Base-by-base conservation (phyloP, 2,797 vertebrate genomes). In the Hirundo rustica region DNA sequence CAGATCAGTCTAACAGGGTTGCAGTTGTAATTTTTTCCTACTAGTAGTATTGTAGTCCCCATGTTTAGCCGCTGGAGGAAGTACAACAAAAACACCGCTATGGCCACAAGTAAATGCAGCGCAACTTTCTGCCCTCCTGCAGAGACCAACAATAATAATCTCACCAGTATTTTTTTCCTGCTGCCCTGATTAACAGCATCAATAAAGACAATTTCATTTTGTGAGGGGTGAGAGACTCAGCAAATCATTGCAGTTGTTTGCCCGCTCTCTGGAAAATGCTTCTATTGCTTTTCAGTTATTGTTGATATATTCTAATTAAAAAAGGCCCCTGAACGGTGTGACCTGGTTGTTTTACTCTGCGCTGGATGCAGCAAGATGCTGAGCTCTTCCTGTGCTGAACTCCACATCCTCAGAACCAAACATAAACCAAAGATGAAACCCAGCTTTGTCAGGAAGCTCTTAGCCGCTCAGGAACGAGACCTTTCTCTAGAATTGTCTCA, bases 191-290 rank as follows among this genome's bases (percentile, higher is more conserved):
- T 88, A 97, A 86, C 82, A 92, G 45, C 70, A 90, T 94, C 88
- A 94, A 88, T 96, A 94, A 93, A 85, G 64, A 90, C 83, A 91
- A 78, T 79, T 90, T 90, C 51, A 91, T 92, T 93, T 86, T n/a
- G 62, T 36, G 45, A 78, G 30, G 66, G 58, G 60, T 42, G 34
- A 95, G 48, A 73, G 36, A 75, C 58, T 83, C 32, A 38, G 50
- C 51, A 85, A 92, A 94, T 81, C 79, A 71, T 88, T 89, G 60
- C 58, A 85, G 27, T 44, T 83, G 44, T 21, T n/a, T 92, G 77
- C 34, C 95, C 51, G 94, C 85, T 94, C 85, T 32, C 36, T 45
- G 21, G 38, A 88, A 89, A 93, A 81, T 14, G 25, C 66, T 87
- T 84, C 60, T 34, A 89, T 20, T 47, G 58, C 78, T 94, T 64